Percentiles rank a stretch among this genome's conserved stretches.
phyloP scores from a whole-genome alignment of 1,140 invertebrate genomes.

The Aphis craccivora region DNA sequence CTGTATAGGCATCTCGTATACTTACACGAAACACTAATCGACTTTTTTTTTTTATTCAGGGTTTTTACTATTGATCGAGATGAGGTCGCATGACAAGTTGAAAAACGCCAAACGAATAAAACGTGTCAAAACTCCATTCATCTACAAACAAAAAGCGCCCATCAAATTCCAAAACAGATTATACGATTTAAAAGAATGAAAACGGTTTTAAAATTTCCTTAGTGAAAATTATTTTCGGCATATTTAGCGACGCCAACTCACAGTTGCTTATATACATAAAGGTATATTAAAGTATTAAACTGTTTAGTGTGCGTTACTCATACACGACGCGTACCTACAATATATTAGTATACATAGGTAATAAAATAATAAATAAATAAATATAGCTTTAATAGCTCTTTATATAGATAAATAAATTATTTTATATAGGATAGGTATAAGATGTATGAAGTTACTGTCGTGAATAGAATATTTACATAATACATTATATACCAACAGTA shows the following conservation, averaged over 20 bases:
- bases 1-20: too few relatives aligned
- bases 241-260: background rate
- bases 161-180: constrained; percentile 12
- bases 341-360: too few relatives aligned
- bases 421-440: background rate
- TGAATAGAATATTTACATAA: background rate
- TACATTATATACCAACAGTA: background rate
- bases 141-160: background rate
- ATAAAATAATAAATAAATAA: too few relatives aligned
- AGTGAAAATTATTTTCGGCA: background rate
- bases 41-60: background rate
- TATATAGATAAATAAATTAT: background rate
- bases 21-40: background rate
- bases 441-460: background rate
- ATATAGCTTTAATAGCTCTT: too few relatives aligned
- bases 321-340: too few relatives aligned
- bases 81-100: background rate
- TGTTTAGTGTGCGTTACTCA: too few relatives aligned
- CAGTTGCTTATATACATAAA: background rate
- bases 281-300: too few relatives aligned
- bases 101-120: background rate
- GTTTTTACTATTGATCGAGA: constrained; percentile 20
- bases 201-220: background rate
- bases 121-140: background rate
- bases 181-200: constrained; percentile 20